phyloP scores from a whole-genome alignment of 2,888 invertebrate species.

The Leucophenga maculata region DNA sequence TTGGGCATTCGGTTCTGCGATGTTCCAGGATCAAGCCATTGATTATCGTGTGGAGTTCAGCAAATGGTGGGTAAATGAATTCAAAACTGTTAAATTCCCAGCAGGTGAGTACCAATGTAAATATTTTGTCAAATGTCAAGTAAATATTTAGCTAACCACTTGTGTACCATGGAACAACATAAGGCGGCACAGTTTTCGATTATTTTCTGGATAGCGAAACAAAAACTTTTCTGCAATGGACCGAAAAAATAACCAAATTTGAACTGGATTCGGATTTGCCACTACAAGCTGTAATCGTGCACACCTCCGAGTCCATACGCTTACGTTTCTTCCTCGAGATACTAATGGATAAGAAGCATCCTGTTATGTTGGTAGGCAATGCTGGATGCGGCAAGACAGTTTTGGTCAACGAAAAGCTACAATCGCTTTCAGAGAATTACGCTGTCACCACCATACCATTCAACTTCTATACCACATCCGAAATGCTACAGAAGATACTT shows the following conservation, averaged over 20 bases:
- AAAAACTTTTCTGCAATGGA: conserved; percentile 92
- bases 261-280: conserved; percentile 93
- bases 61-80: conserved; percentile 98
- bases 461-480: conserved; percentile 96
- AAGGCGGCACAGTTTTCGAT: conserved; percentile 93
- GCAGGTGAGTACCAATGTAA: conserved; percentile 57
- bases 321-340: conserved; percentile 91
- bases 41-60: conserved; percentile 89
- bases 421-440: conserved; percentile 85
- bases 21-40: conserved; percentile 92
- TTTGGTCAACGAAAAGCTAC: conserved; percentile 81
- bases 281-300: conserved; percentile 92
- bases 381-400: conserved; percentile 96
- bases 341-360: conserved; percentile 88
- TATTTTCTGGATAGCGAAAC: conserved; percentile 93
- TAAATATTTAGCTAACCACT: background rate
- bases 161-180: background rate
- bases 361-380: conserved; percentile 94
- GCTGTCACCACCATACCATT: conserved; percentile 94
- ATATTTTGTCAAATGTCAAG: background rate
- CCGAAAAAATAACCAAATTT: conserved; percentile 90
- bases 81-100: conserved; percentile 95
- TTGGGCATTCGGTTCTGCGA: conserved; percentile 98
- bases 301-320: conserved; percentile 93
- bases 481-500: conserved; percentile 92